A percentile compares a stretch with the other conserved stretches of the same genome.
Conservation (phyloP, 1,140 invertebrate genomes). For the Heliconius congener region DNA sequence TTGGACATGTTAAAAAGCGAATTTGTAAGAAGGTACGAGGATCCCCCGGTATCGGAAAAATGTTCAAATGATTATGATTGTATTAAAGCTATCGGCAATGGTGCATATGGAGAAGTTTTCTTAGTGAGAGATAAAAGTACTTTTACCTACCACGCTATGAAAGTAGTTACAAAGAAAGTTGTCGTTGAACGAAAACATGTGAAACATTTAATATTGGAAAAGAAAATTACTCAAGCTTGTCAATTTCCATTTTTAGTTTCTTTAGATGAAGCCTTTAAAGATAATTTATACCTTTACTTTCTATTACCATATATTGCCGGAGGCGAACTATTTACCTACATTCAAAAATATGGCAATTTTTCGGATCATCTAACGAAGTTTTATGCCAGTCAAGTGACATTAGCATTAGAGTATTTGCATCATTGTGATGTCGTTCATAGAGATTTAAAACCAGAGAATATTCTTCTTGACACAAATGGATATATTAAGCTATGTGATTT, state of each 20-base stretch:
- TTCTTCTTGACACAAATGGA: conserved; percentile 93
- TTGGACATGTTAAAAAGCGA: conserved; percentile 66
- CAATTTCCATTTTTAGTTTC: conserved; percentile 92
- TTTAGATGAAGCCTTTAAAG: conserved; percentile 91
- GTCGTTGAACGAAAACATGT: conserved; percentile 93
- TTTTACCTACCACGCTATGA: conserved; percentile 91
- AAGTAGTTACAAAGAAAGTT: conserved; percentile 93
- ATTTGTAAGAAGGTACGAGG: conserved; percentile 57
- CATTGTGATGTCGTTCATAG: conserved; percentile 94
- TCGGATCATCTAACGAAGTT: conserved; percentile 92
- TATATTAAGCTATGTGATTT: conserved; percentile 95
- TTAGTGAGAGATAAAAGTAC: conserved; percentile 87
- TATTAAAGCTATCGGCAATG: conserved; percentile 88
- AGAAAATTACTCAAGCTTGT: conserved; percentile 89
- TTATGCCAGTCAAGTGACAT: conserved; percentile 95
- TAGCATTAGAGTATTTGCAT: conserved; percentile 97
- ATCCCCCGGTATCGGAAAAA: conserved; percentile 42
- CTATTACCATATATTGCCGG: conserved; percentile 90
- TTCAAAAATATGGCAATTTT: conserved; percentile 87
- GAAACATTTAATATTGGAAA: conserved; percentile 90
- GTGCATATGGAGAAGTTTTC: conserved; percentile 94
- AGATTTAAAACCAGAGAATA: conserved; percentile 98
- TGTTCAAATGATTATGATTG: conserved; percentile 57
- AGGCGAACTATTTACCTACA: conserved; percentile 91
- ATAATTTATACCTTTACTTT: conserved; percentile 92